Evolutionary conservation across 2,797 vertebrate species (phyloP), one percentile per base, ranked within the genome.

Genomic region (Pseudomugil tenellus): DNA sequence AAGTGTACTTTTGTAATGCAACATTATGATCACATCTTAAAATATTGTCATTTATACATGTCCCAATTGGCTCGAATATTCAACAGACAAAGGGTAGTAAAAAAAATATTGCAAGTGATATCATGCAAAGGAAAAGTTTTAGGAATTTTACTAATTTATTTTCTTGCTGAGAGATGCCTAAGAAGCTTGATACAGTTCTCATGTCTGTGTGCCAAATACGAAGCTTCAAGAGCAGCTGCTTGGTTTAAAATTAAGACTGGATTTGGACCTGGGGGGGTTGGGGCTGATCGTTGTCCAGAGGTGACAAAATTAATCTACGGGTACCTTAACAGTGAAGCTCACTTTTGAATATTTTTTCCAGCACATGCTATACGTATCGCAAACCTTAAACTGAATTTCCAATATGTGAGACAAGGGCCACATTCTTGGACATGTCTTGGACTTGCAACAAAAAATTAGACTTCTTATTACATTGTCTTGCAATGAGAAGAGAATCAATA

Each of bases 401-500:
- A 71, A 13, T 54, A 39, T 53, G 16, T 54, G 14, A 19, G 52
- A 43, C 2, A 9, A 43, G 10, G 25, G 28, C 46, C 34, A 6
- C 21, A 48, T 68, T 58, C 29, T 32, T 28, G 58, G 35, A 34
- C 51, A 32, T 10, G 26, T 73, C 54, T 64, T 29, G 29, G 46
- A 53, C 26, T 41, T 19, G 21, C 21, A 39, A 51, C 41, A 57
- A 81, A 72, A 46, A 70, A 70, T 49, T n/a, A 28, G 32, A 48
- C 26, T 62, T 70, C 58, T 74, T 76, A 62, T 68, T 66, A 37
- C 7, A 58, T 12, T 32, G 21, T 51, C 28, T 68, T 29, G 26
- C 23, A 48, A 69, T 58, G 37, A 71, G 72, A 64, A 35, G 25
- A 66, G 51, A 70, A 74, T 77, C 64, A 52, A 78, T 74, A 73